These are phyloP conservation scores for Panonychus citri DNA, from an alignment of 1,140 invertebrate species.

Conservation along the genomic window DNA sequence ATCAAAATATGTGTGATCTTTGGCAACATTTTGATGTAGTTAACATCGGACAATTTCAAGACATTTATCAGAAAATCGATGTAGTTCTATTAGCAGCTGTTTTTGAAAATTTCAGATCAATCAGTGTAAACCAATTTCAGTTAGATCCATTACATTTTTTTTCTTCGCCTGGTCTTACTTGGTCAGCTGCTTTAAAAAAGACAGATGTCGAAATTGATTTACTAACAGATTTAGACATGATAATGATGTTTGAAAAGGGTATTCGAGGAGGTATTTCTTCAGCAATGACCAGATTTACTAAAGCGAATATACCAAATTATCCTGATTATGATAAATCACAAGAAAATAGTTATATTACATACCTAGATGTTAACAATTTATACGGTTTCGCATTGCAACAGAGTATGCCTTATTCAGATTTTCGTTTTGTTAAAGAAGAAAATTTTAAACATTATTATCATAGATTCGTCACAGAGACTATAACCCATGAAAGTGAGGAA, in stretches of 20 bases:
- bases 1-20: too few species aligned
- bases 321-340: neutral
- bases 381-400: neutral
- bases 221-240: conserved; percentile 1
- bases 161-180: neutral
- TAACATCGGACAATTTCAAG: neutral
- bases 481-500: too few species aligned
- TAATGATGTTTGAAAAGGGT: conserved; percentile 1
- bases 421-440: too few species aligned
- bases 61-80: neutral
- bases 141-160: neutral
- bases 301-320: neutral
- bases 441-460: too few species aligned
- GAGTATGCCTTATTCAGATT: too few species aligned
- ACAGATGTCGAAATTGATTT: neutral
- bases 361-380: neutral
- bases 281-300: neutral
- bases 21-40: neutral
- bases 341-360: neutral
- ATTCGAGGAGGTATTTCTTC: conserved; percentile 3
- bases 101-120: neutral
- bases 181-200: neutral
- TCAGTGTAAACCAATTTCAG: neutral
- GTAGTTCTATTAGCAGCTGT: neutral
- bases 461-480: too few species aligned